These are phyloP conservation scores for Vidua chalybeata DNA, from an alignment of 2,113 vertebrate genomes.

Conservation along the genomic window DNA sequence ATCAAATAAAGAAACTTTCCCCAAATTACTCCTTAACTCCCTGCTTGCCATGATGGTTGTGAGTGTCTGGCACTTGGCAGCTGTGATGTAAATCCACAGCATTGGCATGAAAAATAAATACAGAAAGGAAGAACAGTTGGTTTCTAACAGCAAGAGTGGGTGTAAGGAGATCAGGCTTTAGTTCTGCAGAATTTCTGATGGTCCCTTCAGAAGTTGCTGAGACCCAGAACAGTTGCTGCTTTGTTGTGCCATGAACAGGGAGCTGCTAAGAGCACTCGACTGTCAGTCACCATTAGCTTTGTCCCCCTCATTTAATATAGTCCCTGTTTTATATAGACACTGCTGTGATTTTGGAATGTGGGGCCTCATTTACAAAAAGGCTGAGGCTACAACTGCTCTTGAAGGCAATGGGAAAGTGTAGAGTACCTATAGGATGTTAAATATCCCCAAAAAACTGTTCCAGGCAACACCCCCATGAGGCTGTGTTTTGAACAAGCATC, in stretches of 20 bases:
- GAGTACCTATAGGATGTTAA: background rate
- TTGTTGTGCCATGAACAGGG: background rate
- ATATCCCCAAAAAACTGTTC: background rate
- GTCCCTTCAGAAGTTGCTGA: background rate
- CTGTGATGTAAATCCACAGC: background rate
- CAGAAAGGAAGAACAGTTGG: background rate
- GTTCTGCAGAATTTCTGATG: background rate
- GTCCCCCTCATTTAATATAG: background rate
- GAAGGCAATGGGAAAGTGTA: background rate
- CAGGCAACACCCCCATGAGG: background rate
- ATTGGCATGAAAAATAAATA: background rate
- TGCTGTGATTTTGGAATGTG: background rate
- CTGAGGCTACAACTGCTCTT: background rate
- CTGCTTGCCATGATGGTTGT: background rate
- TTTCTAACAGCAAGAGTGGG: background rate
- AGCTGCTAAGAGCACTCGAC: background rate
- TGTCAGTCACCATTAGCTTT: constrained; percentile 1
- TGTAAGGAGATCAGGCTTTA: background rate
- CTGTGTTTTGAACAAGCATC: background rate
- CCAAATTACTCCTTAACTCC: background rate
- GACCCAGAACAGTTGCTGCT: background rate
- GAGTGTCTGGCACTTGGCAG: background rate
- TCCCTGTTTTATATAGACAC: background rate
- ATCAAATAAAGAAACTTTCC: background rate
- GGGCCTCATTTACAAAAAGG: background rate